Base-by-base conservation (phyloP, 2,888 invertebrate genomes). In the Volucella zonaria region DNA sequence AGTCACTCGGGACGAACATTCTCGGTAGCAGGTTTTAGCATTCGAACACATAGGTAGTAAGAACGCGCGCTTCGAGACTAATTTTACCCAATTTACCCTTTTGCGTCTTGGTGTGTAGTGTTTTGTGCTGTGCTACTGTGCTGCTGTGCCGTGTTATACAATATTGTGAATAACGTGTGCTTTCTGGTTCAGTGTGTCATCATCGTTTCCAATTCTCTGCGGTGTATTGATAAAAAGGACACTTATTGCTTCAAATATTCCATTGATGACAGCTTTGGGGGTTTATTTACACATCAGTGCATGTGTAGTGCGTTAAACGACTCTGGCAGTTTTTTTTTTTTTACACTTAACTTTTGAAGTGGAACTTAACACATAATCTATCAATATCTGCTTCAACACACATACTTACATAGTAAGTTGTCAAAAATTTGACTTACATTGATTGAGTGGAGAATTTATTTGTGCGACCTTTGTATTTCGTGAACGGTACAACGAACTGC, bases 1-100 rank as follows among this genome's bases (percentile, higher is more conserved):
- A 91, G 92, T 90, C 92, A 92, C 92, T 91, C 92, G 92, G 92
- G 92, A 92, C 92, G 81, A 77, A 85, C 85, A 85, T 45, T 85
- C 75, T 81, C 76, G 80, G 81, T 85, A 73, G 81, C 73, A 85
- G 73, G 75, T 71, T 74, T 82, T 82, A 73, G 59, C 87, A 75
- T 83, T 83, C 71, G 67, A 75, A 80, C 61, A 82, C 82, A 87
- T 73, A 77, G 73, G 78, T 81, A 74, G 79, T 76, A 52, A 79
- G 67, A 87, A 66, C 73, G 80, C 83, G 86, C 87, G 87, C 83
- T 82, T 77, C 77, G 82, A 82, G 88, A 90, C 89, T 89, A 89
- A 90, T 90, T 89, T 89, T 88, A 87, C 88, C 88, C 89, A 90
- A 90, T 78, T 70, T 78, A 71, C 73, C 79, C 85, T 77, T 81